A percentile compares a stretch with the other conserved stretches of the same genome.
phyloP scores from a whole-genome alignment of 2,797 vertebrate species.

The Pyrocephalus nanus region DNA sequence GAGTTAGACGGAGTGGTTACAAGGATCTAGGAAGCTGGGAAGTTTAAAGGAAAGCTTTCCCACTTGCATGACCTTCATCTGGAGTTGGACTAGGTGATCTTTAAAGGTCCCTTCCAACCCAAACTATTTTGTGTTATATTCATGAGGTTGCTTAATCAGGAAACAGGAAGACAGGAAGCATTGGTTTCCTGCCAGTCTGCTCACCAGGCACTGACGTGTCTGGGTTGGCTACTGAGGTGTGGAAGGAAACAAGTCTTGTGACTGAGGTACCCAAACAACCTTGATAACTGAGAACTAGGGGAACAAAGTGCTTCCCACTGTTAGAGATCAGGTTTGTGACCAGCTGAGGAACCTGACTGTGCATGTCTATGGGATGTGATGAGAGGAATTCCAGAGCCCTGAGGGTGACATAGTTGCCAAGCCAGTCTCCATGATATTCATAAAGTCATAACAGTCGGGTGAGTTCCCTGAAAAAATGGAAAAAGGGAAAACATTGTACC shows the following conservation, averaged over 20 bases:
- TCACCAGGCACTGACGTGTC: background rate
- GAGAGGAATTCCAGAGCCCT: background rate
- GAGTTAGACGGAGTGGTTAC: background rate
- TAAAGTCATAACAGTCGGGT: background rate
- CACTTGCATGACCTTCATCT: background rate
- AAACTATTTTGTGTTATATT: background rate
- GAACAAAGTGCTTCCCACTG: background rate
- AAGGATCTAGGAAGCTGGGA: background rate
- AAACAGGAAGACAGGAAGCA: background rate
- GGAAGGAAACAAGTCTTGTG: background rate
- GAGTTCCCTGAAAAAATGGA: background rate
- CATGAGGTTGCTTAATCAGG: background rate
- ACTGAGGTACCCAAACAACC: background rate
- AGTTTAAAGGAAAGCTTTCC: background rate
- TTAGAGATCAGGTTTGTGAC: background rate
- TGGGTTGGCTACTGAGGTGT: background rate
- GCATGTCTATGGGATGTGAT: background rate
- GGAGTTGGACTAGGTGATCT: background rate
- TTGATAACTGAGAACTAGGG: background rate
- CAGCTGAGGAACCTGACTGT: background rate
- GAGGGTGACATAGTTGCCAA: background rate
- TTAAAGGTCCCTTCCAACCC: background rate
- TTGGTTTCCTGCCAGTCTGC: slow-evolving; percentile 14
- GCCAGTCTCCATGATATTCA: background rate
- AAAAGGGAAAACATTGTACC: background rate